phyloP scores from a whole-genome alignment of 2,113 vertebrate species.

The Bostrychus sinensis region DNA sequence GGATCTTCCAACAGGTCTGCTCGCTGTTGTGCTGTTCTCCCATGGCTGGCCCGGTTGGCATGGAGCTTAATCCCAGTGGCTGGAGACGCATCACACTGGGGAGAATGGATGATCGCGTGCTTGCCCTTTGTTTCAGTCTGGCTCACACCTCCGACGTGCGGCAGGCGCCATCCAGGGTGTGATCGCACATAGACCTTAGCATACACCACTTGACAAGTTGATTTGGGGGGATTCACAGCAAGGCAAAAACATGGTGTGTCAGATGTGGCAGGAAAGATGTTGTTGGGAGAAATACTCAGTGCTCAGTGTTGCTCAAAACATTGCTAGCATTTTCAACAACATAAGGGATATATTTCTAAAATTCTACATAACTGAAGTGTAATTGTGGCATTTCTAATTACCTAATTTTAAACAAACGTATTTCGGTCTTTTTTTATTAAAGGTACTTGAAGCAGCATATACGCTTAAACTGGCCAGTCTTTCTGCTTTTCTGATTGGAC shows the following conservation, averaged over 20 bases:
- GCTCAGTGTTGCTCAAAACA: too few relatives aligned
- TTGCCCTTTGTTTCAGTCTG: constrained; percentile 39
- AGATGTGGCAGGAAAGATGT: not conserved
- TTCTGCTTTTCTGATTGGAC: too few relatives aligned
- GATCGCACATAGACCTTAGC: constrained; percentile 45
- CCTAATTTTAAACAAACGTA: too few relatives aligned
- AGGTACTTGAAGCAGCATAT: too few relatives aligned
- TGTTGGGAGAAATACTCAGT: too few relatives aligned
- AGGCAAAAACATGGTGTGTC: not conserved
- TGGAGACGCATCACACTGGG: constrained; percentile 33
- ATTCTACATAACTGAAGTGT: too few relatives aligned
- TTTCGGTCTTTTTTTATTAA: too few relatives aligned
- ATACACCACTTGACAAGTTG: constrained; percentile 36
- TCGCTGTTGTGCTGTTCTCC: constrained; percentile 7
- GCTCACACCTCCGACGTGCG: constrained; percentile 18
- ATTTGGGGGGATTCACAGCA: constrained; percentile 28
- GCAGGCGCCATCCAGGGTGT: constrained; percentile 29
- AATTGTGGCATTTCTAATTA: too few relatives aligned
- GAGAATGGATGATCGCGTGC: constrained; percentile 39
- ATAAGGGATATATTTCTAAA: too few relatives aligned
- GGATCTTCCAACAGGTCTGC: constrained; percentile 19
- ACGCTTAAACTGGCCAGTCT: too few relatives aligned
- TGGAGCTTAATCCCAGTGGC: constrained; percentile 28
- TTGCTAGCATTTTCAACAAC: too few relatives aligned
- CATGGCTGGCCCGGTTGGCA: constrained; percentile 42